Evolutionary conservation across 2,797 vertebrate genomes (phyloP).

Genomic region (Spinibarbus caldwelli): DNA sequence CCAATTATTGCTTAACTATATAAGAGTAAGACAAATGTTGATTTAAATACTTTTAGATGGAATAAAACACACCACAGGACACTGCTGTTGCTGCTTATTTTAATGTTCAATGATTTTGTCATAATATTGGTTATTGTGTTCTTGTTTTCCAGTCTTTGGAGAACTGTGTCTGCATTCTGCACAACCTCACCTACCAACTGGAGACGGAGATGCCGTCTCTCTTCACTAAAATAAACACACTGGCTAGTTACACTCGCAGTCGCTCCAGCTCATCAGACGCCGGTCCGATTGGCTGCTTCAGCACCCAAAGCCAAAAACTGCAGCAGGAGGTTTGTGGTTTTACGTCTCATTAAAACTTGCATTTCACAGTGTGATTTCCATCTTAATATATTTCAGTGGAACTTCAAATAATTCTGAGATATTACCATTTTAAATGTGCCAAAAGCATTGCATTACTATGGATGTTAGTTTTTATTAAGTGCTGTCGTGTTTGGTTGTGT

Average conservation of each 20-base stretch:
- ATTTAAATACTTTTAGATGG: no score
- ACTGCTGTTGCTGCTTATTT: background rate
- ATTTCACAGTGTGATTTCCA: background rate
- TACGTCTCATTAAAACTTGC: background rate
- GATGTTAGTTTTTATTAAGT: background rate
- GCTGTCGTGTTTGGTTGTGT: background rate
- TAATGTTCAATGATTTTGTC: background rate
- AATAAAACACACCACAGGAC: background rate
- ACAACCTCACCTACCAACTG: conserved; percentile 97
- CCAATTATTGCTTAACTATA: background rate
- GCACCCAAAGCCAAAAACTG: conserved; percentile 81
- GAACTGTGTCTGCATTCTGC: conserved; percentile 93
- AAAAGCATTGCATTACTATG: background rate
- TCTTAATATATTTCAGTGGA: background rate
- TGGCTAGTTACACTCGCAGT: conserved; percentile 68
- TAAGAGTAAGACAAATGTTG: background rate
- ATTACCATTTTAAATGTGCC: no score
- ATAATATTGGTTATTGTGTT: conserved; percentile 30
- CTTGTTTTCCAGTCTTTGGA: conserved; percentile 82
- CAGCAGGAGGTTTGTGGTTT: conserved; percentile 47
- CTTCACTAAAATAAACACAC: conserved; percentile 84
- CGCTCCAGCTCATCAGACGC: conserved; percentile 52
- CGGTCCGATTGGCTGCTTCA: conserved; percentile 89
- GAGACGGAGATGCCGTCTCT: conserved; percentile 85
- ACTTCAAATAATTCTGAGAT: background rate